phyloP scores from a whole-genome alignment of 1,140 invertebrate species.

The Bombyx mandarina region DNA sequence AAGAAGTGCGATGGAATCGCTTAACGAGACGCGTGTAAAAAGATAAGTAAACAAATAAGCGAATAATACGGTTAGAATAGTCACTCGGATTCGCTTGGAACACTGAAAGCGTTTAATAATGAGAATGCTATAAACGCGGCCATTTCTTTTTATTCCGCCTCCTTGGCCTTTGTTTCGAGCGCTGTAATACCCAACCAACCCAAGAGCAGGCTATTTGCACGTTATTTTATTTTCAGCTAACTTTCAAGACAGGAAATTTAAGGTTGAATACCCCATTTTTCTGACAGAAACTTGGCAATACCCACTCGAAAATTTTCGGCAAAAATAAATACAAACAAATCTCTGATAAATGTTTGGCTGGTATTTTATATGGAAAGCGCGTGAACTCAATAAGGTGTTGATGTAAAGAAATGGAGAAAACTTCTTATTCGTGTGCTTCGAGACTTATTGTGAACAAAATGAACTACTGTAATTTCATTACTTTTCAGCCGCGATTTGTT shows the following conservation, averaged over 20 bases:
- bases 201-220: slow-evolving; percentile 5
- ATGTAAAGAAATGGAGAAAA: no score
- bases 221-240: background rate
- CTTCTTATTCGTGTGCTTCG: no score
- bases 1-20: slow-evolving; percentile 9
- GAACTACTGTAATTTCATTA: no score
- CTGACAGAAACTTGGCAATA: slow-evolving; percentile 14
- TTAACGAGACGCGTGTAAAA: slow-evolving; percentile 17
- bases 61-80: slow-evolving; percentile 26
- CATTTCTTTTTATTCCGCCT: slow-evolving; percentile 39
- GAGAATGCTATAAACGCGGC: slow-evolving; percentile 38
- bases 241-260: slow-evolving; percentile 3
- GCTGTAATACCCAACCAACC: slow-evolving; percentile 14
- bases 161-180: slow-evolving; percentile 29
- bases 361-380: no score
- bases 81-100: slow-evolving; percentile 25
- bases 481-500: no score
- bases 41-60: slow-evolving; percentile 35
- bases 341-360: no score
- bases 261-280: slow-evolving; percentile 9
- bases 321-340: no score
- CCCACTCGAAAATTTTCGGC: no score
- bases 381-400: no score
- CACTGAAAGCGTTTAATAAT: slow-evolving; percentile 49
- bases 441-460: no score